Conservation (phyloP, 2,113 vertebrate species). For the Chaetodon trifascialis region DNA sequence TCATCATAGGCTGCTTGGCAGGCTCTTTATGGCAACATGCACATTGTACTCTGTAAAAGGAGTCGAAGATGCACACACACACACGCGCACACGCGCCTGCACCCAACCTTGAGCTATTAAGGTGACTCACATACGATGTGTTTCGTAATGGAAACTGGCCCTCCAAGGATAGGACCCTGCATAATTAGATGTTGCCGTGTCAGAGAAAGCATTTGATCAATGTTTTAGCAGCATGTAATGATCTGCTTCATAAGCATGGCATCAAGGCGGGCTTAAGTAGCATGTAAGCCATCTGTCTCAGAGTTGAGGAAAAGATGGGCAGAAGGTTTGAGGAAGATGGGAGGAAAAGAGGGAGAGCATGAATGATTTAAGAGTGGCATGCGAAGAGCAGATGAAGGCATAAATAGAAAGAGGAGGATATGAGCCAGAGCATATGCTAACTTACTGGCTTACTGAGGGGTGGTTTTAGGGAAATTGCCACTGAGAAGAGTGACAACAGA, state of each 20-base stretch:
- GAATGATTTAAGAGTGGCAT: constrained; percentile 69
- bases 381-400: constrained; percentile 64
- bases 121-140: neutral
- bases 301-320: constrained; percentile 44
- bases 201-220: constrained; percentile 45
- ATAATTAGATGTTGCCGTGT: constrained; percentile 29
- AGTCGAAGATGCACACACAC: neutral
- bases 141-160: constrained; percentile 9
- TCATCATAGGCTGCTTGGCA: neutral
- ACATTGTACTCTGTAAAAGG: neutral
- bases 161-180: constrained; percentile 25
- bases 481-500: constrained; percentile 22
- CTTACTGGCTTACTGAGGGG: constrained; percentile 19
- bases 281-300: constrained; percentile 49
- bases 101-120: neutral
- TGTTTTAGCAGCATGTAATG: constrained; percentile 53
- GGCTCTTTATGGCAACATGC: neutral
- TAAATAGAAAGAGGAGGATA: constrained; percentile 58
- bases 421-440: constrained; percentile 54
- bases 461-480: constrained; percentile 31
- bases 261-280: constrained; percentile 41
- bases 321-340: constrained; percentile 39
- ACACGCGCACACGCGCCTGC: neutral
- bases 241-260: constrained; percentile 33
- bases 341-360: constrained; percentile 48